A percentile compares a stretch with the other conserved stretches of the same genome.
Conservation (phyloP, 2,888 invertebrate species). For the Synanthedon formicaeformis region DNA sequence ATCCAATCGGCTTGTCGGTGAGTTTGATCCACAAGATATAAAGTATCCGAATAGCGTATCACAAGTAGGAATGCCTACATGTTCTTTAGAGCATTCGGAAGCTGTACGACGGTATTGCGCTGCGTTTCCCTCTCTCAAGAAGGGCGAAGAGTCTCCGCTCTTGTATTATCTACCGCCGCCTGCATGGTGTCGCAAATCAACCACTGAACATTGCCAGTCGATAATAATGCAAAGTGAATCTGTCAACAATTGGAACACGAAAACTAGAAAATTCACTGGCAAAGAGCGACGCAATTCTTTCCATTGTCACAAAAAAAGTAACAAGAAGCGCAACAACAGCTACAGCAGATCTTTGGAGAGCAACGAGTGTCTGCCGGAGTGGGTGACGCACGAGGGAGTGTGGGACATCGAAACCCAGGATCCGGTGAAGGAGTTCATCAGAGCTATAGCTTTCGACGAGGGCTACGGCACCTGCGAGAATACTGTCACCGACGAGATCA, state of each 20-base stretch:
- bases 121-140: conserved; percentile 79
- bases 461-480: conserved; percentile 67
- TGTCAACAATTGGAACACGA: conserved; percentile 47
- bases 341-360: conserved; percentile 56
- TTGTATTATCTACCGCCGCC: conserved; percentile 60
- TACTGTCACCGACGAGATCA: conserved; percentile 51
- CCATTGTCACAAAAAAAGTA: conserved; percentile 46
- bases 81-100: conserved; percentile 70
- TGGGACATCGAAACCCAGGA: conserved; percentile 66
- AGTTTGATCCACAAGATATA: conserved; percentile 82
- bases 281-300: conserved; percentile 59
- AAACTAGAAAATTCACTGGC: conserved; percentile 45
- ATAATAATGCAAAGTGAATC: conserved; percentile 56
- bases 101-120: conserved; percentile 81
- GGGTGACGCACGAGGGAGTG: conserved; percentile 65
- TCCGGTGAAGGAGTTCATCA: conserved; percentile 59
- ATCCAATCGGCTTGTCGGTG: conserved; percentile 83
- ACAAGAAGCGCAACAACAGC: conserved; percentile 48
- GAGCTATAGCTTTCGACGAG: conserved; percentile 59
- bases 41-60: conserved; percentile 54
- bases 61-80: conserved; percentile 64
- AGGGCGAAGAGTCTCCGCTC: conserved; percentile 54
- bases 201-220: conserved; percentile 22
- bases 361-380: conserved; percentile 63
- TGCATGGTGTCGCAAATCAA: conserved; percentile 52